phyloP scores from a whole-genome alignment of 2,113 vertebrate species.

The Lepus europaeus region DNA sequence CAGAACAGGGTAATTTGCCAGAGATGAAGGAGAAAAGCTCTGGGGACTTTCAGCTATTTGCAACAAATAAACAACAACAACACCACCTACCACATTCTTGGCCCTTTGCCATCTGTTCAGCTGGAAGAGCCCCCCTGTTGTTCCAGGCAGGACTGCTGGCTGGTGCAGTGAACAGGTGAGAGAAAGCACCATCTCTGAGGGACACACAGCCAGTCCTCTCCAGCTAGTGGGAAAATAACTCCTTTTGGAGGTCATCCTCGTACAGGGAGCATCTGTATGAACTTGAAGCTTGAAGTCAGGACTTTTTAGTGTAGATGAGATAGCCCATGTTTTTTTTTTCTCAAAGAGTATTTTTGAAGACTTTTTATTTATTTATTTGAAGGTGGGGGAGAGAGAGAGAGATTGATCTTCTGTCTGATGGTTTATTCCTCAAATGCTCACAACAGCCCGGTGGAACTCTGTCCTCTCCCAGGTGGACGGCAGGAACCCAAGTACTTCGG shows the following conservation, averaged over 20 bases:
- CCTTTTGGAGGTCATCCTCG: not conserved
- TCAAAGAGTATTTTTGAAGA: too few relatives aligned
- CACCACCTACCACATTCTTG: not conserved
- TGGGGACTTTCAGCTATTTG: not conserved
- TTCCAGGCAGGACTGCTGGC: not conserved
- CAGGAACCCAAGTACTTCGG: too few relatives aligned
- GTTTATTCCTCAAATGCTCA: too few relatives aligned
- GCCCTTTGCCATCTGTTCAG: not conserved
- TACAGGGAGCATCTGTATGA: not conserved
- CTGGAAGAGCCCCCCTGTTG: not conserved
- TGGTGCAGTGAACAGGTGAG: not conserved
- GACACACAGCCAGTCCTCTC: not conserved
- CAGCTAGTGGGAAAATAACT: not conserved
- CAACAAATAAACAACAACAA: not conserved
- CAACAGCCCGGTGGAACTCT: too few relatives aligned
- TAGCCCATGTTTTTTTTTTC: not conserved
- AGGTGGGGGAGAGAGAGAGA: too few relatives aligned
- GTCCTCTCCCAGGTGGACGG: too few relatives aligned
- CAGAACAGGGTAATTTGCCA: not conserved
- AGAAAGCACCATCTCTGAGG: not conserved
- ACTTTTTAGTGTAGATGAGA: not conserved
- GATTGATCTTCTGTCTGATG: too few relatives aligned
- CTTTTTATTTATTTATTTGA: too few relatives aligned
- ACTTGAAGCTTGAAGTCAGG: not conserved
- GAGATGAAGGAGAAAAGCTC: not conserved